A percentile compares a stretch with the other conserved stretches of the same genome.
These are phyloP conservation scores for Andrena flavipes DNA, from an alignment of 2,888 invertebrate species.

Conservation along the genomic window DNA sequence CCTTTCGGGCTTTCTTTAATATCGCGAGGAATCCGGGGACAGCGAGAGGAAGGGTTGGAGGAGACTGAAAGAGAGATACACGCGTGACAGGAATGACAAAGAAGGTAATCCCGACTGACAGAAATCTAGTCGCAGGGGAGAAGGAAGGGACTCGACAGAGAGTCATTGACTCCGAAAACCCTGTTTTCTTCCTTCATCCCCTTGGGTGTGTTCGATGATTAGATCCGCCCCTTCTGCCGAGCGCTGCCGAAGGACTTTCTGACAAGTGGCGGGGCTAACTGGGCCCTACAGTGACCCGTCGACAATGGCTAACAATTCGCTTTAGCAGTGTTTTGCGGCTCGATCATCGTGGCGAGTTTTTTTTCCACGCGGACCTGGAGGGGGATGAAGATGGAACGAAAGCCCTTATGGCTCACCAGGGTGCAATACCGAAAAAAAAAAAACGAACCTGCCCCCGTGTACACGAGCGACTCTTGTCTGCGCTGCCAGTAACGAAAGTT, in stretches of 20 bases:
- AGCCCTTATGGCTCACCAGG: constrained; percentile 28
- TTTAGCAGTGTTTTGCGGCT: constrained; percentile 38
- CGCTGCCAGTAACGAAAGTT: constrained; percentile 28
- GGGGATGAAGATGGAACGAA: constrained; percentile 12
- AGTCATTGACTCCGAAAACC: constrained; percentile 77
- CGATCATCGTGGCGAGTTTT: constrained; percentile 41
- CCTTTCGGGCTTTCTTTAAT: constrained; percentile 5
- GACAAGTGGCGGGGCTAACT: constrained; percentile 11
- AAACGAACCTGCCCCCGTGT: background rate
- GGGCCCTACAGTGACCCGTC: constrained; percentile 5
- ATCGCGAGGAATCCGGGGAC: constrained; percentile 17
- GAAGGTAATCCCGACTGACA: constrained; percentile 77
- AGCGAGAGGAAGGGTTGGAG: constrained; percentile 24
- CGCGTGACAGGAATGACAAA: constrained; percentile 81
- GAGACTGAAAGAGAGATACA: constrained; percentile 69
- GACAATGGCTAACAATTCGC: constrained; percentile 47
- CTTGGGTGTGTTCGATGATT: constrained; percentile 73
- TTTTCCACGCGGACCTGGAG: background rate
- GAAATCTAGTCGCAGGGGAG: constrained; percentile 72
- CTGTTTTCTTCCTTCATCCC: constrained; percentile 70
- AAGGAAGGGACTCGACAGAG: constrained; percentile 63
- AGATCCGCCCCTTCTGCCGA: constrained; percentile 63
- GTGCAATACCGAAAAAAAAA: constrained; percentile 16
- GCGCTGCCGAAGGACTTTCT: constrained; percentile 40
- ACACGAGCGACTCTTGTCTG: background rate